A percentile compares a stretch with the other conserved stretches of the same genome.
Evolutionary conservation across 1,140 invertebrate species (phyloP).

Genomic region (Leptopilina clavipes): DNA sequence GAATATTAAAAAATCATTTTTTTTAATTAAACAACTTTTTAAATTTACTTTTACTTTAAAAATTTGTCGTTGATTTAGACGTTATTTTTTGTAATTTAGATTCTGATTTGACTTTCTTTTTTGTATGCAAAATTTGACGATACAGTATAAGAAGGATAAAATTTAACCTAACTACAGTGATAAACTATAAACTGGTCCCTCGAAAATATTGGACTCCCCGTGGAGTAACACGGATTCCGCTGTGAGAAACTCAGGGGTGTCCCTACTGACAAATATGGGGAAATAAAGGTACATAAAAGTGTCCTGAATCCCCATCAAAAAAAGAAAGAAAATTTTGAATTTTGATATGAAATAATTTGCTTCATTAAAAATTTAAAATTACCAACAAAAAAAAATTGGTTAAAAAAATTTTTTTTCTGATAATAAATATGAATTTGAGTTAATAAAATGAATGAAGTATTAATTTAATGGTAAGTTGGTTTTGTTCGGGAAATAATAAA

Average conservation of each 20-base stretch:
- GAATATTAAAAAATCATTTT: neutral
- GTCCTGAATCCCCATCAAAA: neutral
- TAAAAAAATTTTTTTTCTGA: too few relatives aligned
- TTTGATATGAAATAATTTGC: too few relatives aligned
- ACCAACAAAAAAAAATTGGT: neutral
- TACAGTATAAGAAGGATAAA: neutral
- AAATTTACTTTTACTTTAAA: too few relatives aligned
- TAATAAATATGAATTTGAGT: too few relatives aligned
- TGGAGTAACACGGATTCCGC: slow-evolving; percentile 7
- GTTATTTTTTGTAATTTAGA: slow-evolving; percentile 9
- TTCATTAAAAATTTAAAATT: neutral
- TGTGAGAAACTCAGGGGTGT: slow-evolving; percentile 15
- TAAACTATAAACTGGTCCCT: slow-evolving; percentile 11
- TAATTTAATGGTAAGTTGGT: too few relatives aligned
- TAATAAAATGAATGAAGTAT: too few relatives aligned
- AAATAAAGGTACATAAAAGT: slow-evolving; percentile 19
- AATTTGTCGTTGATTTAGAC: neutral
- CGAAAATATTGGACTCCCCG: neutral
- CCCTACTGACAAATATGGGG: slow-evolving; percentile 4
- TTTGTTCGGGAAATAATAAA: too few relatives aligned
- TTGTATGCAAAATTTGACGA: neutral
- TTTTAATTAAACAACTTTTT: neutral
- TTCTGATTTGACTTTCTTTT: too few relatives aligned
- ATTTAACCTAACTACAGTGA: neutral
- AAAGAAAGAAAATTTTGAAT: neutral